A percentile compares a stretch with the other conserved stretches of the same genome.
phyloP scores from a whole-genome alignment of 2,797 vertebrate genomes.

The Botia kubotai region DNA sequence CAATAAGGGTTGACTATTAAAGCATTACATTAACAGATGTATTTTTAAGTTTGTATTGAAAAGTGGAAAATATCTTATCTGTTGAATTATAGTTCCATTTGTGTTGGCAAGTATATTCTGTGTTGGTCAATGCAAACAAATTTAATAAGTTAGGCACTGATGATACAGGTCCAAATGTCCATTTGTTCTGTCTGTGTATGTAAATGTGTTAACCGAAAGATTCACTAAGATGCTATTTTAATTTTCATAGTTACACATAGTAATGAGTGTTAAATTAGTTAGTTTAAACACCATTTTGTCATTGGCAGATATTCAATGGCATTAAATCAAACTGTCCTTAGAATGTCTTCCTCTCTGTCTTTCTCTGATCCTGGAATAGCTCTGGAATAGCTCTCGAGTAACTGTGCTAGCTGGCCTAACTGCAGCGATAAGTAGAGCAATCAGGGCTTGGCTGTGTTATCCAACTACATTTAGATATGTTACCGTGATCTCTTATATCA shows the following conservation, averaged over 20 bases:
- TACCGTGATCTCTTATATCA: slow-evolving; percentile 38
- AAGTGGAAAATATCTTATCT: neutral
- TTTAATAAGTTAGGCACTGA: slow-evolving; percentile 12
- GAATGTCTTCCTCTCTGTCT: neutral
- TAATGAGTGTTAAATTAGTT: neutral
- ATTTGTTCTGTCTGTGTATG: slow-evolving; percentile 1
- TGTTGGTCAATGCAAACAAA: neutral
- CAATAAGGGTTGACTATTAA: no score
- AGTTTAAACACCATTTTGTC: neutral
- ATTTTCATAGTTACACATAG: neutral
- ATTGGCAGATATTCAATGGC: neutral
- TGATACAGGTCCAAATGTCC: neutral
- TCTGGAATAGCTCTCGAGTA: neutral
- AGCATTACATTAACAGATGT: no score
- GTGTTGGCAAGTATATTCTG: no score
- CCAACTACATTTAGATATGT: slow-evolving; percentile 44
- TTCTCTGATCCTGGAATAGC: neutral
- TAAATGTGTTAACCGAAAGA: neutral
- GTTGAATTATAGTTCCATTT: no score
- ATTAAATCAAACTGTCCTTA: neutral
- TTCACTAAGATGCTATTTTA: neutral
- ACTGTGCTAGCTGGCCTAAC: slow-evolving; percentile 3
- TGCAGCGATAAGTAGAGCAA: slow-evolving; percentile 36
- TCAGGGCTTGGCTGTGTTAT: slow-evolving; percentile 36
- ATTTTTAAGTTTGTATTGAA: neutral